Evolutionary conservation across 2,888 invertebrate species (phyloP).

Genomic region (Ctenicera cuprea): DNA sequence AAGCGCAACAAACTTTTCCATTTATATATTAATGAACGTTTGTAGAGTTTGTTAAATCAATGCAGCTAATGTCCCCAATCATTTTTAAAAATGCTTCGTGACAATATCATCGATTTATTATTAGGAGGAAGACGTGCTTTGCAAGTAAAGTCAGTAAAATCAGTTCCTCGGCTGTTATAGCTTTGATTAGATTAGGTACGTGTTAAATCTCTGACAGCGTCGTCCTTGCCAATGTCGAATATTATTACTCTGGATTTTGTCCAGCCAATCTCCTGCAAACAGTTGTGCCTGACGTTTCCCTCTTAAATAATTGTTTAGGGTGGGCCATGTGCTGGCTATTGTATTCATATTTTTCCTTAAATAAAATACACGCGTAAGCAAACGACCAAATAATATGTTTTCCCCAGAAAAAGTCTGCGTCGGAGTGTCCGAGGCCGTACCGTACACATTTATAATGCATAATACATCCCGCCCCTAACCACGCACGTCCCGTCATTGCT

Average conservation of each 20-base stretch:
- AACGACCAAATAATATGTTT: constrained; percentile 45
- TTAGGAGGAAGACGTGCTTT: background rate
- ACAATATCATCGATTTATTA: constrained; percentile 15
- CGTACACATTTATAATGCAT: constrained; percentile 45
- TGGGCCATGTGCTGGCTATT: constrained; percentile 14
- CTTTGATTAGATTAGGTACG: constrained; percentile 20
- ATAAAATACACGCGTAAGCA: constrained; percentile 34
- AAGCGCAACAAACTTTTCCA: background rate
- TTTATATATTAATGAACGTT: constrained; percentile 1
- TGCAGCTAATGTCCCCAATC: constrained; percentile 15
- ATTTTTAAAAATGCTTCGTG: constrained; percentile 20
- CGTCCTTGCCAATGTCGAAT: background rate
- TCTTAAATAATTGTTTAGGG: constrained; percentile 17
- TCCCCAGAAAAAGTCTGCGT: constrained; percentile 22
- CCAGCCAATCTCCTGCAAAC: background rate
- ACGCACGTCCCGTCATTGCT: constrained; percentile 41
- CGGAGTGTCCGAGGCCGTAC: constrained; percentile 14
- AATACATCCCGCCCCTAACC: constrained; percentile 39
- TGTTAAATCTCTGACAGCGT: constrained; percentile 8
- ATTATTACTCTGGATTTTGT: background rate
- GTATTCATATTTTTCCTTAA: constrained; percentile 34
- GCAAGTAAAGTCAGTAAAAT: constrained; percentile 10
- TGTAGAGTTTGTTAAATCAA: constrained; percentile 18
- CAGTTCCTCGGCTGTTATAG: constrained; percentile 19
- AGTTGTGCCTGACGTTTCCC: constrained; percentile 3